phyloP scores from a whole-genome alignment of 1,140 invertebrate genomes.

The Delia radicum region DNA sequence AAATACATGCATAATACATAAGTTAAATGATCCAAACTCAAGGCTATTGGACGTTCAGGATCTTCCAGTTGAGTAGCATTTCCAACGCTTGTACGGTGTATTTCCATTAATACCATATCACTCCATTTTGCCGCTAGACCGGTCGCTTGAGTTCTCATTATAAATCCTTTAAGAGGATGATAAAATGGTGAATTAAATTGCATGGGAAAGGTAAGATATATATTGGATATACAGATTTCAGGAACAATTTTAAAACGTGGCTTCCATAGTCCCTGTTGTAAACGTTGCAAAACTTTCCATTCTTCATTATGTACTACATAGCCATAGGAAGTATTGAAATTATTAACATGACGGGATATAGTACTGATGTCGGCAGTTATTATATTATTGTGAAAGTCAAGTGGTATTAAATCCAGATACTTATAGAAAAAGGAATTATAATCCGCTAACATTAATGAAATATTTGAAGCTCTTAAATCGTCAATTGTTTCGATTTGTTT shows the following conservation, averaged over 20 bases:
- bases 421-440: neutral
- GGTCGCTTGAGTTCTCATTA: conserved; percentile 35
- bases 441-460: neutral
- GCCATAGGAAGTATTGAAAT: conserved; percentile 41
- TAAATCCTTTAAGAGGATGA: conserved; percentile 44
- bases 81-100: neutral
- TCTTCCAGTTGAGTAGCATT: neutral
- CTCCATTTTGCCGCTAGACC: neutral
- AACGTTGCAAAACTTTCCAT: conserved; percentile 28
- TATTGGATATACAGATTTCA: conserved; percentile 44
- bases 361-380: neutral
- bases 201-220: conserved; percentile 42
- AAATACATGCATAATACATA: neutral
- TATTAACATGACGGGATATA: conserved; percentile 31
- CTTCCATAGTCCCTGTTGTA: neutral
- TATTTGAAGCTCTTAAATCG: neutral
- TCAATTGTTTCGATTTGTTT: neutral
- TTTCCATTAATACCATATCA: neutral
- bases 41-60: neutral
- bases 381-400: neutral
- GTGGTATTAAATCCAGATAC: neutral
- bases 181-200: conserved; percentile 44
- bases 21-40: neutral
- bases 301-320: conserved; percentile 44
- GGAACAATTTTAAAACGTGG: conserved; percentile 4